Conservation (phyloP, 2,888 invertebrate genomes). For the Acronicta alni region DNA sequence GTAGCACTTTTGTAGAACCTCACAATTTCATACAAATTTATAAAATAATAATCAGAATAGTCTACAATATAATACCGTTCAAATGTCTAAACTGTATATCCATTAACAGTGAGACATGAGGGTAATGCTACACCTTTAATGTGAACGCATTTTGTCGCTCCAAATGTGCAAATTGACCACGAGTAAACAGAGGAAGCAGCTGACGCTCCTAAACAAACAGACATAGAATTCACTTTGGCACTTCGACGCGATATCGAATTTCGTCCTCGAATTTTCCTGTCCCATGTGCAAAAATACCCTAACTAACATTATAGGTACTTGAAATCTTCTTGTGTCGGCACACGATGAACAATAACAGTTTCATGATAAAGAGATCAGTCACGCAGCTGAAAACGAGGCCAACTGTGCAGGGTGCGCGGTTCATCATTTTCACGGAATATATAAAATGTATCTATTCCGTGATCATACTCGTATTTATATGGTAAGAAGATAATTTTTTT, state of each 20-base stretch:
- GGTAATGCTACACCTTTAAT: background rate
- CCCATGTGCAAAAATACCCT: conserved; percentile 33
- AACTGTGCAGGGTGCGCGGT: no score
- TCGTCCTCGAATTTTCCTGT: conserved; percentile 16
- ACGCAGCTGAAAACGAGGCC: no score
- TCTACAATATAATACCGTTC: no score
- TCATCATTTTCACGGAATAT: no score
- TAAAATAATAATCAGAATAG: no score
- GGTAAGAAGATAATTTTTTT: no score
- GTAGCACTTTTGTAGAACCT: no score
- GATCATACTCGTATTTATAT: no score
- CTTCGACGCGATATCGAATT: conserved; percentile 46
- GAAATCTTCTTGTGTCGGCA: background rate
- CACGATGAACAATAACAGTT: no score
- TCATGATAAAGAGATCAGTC: no score
- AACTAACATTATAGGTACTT: conserved; percentile 6
- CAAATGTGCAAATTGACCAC: conserved; percentile 17
- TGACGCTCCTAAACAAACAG: conserved; percentile 51
- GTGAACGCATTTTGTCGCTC: background rate
- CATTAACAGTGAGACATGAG: background rate
- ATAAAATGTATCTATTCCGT: no score
- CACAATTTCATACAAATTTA: no score
- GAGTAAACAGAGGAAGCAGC: conserved; percentile 35
- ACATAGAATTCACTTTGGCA: conserved; percentile 44
- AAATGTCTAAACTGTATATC: background rate